Evolutionary conservation across 2,113 vertebrate species (phyloP).

Genomic region (Acinonyx jubatus): DNA sequence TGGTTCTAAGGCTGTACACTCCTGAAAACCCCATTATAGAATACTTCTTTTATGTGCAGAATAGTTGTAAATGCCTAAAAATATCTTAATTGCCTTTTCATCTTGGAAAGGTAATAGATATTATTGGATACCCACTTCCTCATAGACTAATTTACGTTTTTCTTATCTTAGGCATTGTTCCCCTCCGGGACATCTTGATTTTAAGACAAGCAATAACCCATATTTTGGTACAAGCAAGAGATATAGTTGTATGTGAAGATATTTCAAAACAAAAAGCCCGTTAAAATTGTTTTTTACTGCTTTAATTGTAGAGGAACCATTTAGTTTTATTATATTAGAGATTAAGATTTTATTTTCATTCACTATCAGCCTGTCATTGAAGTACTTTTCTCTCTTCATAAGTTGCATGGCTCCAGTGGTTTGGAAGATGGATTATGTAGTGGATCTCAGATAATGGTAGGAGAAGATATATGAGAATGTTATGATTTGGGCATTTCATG

Average conservation of each 20-base stretch:
- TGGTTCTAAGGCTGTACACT: not conserved
- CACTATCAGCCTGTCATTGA: not conserved
- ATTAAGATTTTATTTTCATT: not conserved
- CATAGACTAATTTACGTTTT: not conserved
- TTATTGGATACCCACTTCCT: not conserved
- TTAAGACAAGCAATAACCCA: not conserved
- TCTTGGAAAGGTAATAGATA: not conserved
- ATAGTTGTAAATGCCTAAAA: slow-evolving; percentile 12
- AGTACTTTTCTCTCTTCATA: not conserved
- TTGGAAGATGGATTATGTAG: not conserved
- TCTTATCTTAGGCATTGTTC: not conserved
- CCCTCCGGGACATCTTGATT: not conserved
- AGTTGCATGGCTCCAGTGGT: not conserved
- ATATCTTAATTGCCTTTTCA: not conserved
- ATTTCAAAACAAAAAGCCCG: not conserved
- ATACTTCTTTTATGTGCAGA: not conserved
- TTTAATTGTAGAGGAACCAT: not conserved
- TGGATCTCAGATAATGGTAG: not conserved
- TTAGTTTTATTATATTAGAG: not conserved
- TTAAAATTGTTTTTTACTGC: slow-evolving; percentile 14
- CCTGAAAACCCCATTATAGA: not conserved
- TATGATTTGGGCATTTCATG: not conserved
- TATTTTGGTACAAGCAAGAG: not conserved
- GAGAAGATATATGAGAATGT: not conserved
- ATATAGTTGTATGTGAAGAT: not conserved